Evolutionary conservation across 1,140 invertebrate species (phyloP).

Genomic region (Callitettix versicolor): DNA sequence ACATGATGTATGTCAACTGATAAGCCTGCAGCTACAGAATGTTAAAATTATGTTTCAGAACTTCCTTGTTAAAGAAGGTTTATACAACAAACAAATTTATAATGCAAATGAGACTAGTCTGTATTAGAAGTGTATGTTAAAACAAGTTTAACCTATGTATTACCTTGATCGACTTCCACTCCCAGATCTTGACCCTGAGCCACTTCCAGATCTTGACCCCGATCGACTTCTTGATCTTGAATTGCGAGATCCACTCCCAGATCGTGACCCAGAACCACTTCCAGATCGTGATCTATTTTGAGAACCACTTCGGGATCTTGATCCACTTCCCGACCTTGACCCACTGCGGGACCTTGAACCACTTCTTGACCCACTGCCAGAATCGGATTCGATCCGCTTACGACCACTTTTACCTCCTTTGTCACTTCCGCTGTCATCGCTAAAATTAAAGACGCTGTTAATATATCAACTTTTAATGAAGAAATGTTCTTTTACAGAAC

Average conservation of each 20-base stretch:
- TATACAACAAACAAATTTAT: no score
- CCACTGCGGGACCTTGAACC: slow-evolving; percentile 22
- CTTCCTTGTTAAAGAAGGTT: no score
- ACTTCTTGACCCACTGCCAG: slow-evolving; percentile 18
- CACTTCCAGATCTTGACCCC: slow-evolving; percentile 15
- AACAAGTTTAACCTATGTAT: no score
- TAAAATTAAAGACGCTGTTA: no score
- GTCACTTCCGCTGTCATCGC: slow-evolving; percentile 43
- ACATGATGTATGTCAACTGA: no score
- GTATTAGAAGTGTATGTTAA: no score
- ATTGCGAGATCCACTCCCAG: slow-evolving; percentile 14
- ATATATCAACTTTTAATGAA: no score
- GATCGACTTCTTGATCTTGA: slow-evolving; percentile 20
- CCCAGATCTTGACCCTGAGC: slow-evolving; percentile 26
- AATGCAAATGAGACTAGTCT: no score
- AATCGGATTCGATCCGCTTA: slow-evolving; percentile 33
- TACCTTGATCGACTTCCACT: slow-evolving; percentile 5
- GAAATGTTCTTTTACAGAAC: no score
- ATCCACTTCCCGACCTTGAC: slow-evolving; percentile 27
- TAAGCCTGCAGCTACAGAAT: no score
- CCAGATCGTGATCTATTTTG: slow-evolving; percentile 25
- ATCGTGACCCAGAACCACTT: slow-evolving; percentile 17
- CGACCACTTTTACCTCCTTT: slow-evolving; percentile 35
- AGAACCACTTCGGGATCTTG: slow-evolving; percentile 7
- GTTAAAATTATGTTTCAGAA: no score